Base-by-base conservation (phyloP, 2,797 vertebrate genomes). In the Squalus acanthias region DNA sequence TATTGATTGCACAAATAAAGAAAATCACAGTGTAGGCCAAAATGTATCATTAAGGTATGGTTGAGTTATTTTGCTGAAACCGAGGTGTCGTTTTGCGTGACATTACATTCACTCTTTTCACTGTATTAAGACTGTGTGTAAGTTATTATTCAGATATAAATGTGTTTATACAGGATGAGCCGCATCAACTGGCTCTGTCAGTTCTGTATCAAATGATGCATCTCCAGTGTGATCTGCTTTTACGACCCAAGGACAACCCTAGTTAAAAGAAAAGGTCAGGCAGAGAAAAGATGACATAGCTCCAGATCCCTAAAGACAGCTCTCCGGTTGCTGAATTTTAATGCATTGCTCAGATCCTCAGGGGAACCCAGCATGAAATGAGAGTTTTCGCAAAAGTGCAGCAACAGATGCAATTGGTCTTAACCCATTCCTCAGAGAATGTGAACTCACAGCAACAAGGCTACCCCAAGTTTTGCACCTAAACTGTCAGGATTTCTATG, bases 211-310 rank as follows among this genome's bases (percentile, higher is more conserved):
- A 97, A 96, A 97, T 97, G 97, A 97, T 97, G 97, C 98, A 98
- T 98, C 97, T 97, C 97, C 96, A 67, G 96, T 96, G 50, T 97
- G 46, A 96, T 97, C 96, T 97, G 96, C 97, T 97, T 97, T 97
- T 96, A 97, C 96, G 96, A 97, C 97, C 97, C 97, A 97, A 97
- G 97, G 97, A 97, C 97, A 97, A 97, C 97, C 46, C 70, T 60
- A 60, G 97, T 98, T 97, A 98, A 96, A 97, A 97, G 97, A 97
- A 98, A 98, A 98, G 97, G 97, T 98, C 97, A 98, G 97, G 96
- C 6, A 88, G 97, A 97, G 97, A 97, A 97, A 97, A 96, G 96
- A 96, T 97, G 97, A 97, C 97, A 97, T 96, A 96, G 96, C 95
- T 96, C 96, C 97, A 97, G 97, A 97, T 97, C 97, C 97, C 94